These are phyloP conservation scores for Fabriciana adippe DNA, from an alignment of 2,888 invertebrate genomes.

Conservation along the genomic window DNA sequence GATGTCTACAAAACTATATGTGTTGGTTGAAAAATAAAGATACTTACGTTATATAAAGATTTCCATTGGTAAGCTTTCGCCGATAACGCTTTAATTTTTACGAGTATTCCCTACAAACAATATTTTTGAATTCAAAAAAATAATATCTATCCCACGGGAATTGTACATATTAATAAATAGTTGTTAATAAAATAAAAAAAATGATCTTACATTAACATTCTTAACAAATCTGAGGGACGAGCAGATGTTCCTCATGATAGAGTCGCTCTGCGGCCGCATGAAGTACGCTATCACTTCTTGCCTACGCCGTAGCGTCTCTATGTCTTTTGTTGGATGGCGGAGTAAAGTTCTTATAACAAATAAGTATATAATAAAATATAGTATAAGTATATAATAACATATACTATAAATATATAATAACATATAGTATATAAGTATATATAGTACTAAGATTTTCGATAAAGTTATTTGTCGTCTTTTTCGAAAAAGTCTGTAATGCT, in stretches of 20 bases:
- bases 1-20: too few relatives aligned
- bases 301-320: slow-evolving; percentile 82
- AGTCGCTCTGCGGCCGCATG: slow-evolving; percentile 82
- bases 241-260: slow-evolving; percentile 83
- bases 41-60: slow-evolving; percentile 85
- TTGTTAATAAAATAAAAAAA: neutral
- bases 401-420: neutral
- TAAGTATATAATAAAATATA: neutral
- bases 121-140: neutral
- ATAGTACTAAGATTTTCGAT: too few relatives aligned
- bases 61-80: slow-evolving; percentile 87
- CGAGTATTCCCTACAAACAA: slow-evolving; percentile 80
- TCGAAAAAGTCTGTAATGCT: too few relatives aligned
- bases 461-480: too few relatives aligned
- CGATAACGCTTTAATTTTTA: slow-evolving; percentile 84
- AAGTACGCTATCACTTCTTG: slow-evolving; percentile 88
- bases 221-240: slow-evolving; percentile 83
- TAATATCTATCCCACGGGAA: too few relatives aligned
- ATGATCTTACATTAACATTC: slow-evolving; percentile 82
- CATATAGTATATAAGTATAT: neutral
- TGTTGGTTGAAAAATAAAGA: too few relatives aligned
- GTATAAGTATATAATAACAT: neutral
- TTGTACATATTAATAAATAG: too few relatives aligned
- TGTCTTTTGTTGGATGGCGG: slow-evolving; percentile 86
- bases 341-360: slow-evolving; percentile 83